Percentiles rank a stretch among this genome's conserved stretches.
Evolutionary conservation across 2,888 invertebrate genomes (phyloP).

Genomic region (Limnephilus auricula): DNA sequence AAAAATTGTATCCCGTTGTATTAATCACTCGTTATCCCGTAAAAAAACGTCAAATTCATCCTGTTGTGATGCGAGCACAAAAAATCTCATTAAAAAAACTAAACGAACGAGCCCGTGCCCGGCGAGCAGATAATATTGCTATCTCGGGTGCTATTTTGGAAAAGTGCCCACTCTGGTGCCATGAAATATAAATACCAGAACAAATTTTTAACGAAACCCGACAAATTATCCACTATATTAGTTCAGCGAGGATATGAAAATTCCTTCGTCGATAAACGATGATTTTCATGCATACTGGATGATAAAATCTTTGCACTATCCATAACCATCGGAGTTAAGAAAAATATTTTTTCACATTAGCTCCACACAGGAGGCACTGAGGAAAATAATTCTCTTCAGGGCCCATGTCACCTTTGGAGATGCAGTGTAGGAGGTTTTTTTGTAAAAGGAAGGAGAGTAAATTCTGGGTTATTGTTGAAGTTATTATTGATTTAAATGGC

Average conservation of each 20-base stretch:
- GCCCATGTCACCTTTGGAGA: too few relatives aligned
- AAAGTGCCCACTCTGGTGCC: constrained; percentile 53
- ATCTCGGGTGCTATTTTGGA: constrained; percentile 62
- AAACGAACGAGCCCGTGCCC: constrained; percentile 35
- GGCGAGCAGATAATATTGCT: constrained; percentile 56
- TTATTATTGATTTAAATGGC: too few relatives aligned
- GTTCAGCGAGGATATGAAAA: not conserved
- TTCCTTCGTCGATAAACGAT: not conserved
- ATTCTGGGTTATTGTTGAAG: too few relatives aligned
- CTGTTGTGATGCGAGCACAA: constrained; percentile 35
- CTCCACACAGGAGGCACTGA: too few relatives aligned
- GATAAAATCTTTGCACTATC: not conserved
- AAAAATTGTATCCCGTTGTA: not conserved
- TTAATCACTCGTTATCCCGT: constrained; percentile 21
- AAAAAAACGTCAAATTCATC: constrained; percentile 32
- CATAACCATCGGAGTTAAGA: too few relatives aligned
- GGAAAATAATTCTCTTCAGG: too few relatives aligned
- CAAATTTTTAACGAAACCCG: not conserved
- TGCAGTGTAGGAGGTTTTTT: too few relatives aligned
- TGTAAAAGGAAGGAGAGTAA: too few relatives aligned
- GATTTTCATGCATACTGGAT: not conserved
- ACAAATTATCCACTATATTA: not conserved
- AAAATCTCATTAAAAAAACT: constrained; percentile 48
- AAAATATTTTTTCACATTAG: too few relatives aligned
- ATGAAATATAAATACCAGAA: constrained; percentile 42